These are phyloP conservation scores for Mastomys natalensis DNA, from an alignment of 2,113 vertebrate genomes.

Conservation along the genomic window DNA sequence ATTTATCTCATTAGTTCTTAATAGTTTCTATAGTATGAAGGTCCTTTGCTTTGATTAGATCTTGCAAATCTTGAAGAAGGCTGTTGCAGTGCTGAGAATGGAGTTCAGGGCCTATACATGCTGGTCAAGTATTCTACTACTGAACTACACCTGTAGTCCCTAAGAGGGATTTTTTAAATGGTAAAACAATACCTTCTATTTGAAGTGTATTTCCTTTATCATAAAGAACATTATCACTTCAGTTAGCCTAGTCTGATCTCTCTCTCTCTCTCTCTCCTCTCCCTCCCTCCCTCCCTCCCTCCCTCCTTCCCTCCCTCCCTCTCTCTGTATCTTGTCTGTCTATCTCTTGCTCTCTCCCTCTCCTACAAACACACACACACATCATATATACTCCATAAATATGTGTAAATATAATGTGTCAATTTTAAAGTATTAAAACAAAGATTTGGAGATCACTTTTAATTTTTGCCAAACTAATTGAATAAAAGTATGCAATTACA, in stretches of 20 bases:
- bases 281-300: neutral
- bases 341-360: neutral
- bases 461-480: conserved; percentile 45
- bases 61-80: neutral
- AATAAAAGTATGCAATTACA: conserved; percentile 52
- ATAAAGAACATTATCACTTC: neutral
- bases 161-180: neutral
- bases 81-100: neutral
- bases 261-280: neutral
- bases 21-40: conserved; percentile 13
- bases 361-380: neutral
- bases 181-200: neutral
- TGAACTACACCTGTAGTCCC: neutral
- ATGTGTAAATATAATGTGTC: neutral
- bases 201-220: conserved; percentile 34
- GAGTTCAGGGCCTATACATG: neutral
- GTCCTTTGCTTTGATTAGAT: neutral
- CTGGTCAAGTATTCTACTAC: neutral
- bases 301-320: neutral
- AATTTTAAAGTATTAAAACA: neutral
- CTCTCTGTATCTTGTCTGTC: too few species aligned
- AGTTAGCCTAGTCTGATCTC: neutral
- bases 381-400: neutral
- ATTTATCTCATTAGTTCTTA: conserved; percentile 18
- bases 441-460: neutral